Percentiles rank a stretch among this genome's conserved stretches.
These are phyloP conservation scores for Psix sp. DNA, from an alignment of 1,140 invertebrate genomes.

Conservation along the genomic window DNA sequence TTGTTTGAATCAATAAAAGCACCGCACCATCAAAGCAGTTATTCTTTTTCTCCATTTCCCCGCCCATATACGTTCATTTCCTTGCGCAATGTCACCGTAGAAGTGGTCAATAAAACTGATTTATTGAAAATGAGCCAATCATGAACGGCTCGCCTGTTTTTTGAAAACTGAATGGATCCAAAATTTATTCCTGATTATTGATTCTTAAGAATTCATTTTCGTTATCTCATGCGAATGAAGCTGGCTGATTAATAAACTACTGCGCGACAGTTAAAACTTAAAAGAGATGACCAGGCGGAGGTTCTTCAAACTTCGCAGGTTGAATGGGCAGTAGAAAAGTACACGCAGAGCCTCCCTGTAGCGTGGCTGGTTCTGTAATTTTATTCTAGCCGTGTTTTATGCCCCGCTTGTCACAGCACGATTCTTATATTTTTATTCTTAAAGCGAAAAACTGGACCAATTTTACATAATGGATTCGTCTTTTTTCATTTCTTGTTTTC, in stretches of 20 bases:
- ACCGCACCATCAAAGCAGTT: constrained; percentile 10
- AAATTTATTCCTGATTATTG: constrained; percentile 28
- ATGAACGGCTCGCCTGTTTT: too few species aligned
- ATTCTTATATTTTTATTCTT: constrained; percentile 13
- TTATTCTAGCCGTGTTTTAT: constrained; percentile 18
- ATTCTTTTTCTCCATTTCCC: background rate
- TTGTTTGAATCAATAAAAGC: too few species aligned
- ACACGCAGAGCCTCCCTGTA: constrained; percentile 20
- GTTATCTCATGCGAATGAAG: constrained; percentile 13
- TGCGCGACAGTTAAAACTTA: constrained; percentile 18
- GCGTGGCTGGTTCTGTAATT: constrained; percentile 16
- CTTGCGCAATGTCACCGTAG: constrained; percentile 13
- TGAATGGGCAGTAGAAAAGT: constrained; percentile 17
- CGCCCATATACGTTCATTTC: background rate
- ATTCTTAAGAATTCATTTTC: constrained; percentile 13
- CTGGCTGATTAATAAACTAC: constrained; percentile 18
- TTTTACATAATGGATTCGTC: constrained; percentile 16
- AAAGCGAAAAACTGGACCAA: constrained; percentile 9
- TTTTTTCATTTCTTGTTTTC: too few species aligned
- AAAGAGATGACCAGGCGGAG: background rate
- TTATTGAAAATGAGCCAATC: constrained; percentile 6
- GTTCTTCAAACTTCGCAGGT: constrained; percentile 20
- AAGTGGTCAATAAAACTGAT: constrained; percentile 14
- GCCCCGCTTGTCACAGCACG: constrained; percentile 22
- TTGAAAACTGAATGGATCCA: too few species aligned